Conservation (phyloP, 2,797 vertebrate species). For the Graptemys geographica region DNA sequence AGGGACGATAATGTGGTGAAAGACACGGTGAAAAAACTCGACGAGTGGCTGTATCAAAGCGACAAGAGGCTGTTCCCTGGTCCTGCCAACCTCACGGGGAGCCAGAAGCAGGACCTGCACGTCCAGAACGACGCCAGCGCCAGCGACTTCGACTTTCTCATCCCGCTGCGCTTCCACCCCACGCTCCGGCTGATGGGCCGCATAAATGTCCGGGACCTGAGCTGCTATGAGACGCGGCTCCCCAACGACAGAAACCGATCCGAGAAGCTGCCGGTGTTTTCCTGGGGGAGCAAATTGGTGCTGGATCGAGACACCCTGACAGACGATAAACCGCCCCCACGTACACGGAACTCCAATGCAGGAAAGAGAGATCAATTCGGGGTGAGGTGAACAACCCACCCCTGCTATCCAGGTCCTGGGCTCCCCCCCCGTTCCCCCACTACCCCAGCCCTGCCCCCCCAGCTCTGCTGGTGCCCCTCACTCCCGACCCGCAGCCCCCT, state of each 20-base stretch:
- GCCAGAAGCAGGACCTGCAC: neutral
- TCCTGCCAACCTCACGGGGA: neutral
- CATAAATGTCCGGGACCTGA: accelerated
- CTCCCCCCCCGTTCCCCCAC: too few species aligned
- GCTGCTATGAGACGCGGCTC: neutral
- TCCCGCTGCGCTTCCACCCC: neutral
- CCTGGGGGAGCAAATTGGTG: neutral
- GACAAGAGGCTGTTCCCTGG: too few species aligned
- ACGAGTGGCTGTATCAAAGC: too few species aligned
- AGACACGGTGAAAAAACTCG: too few species aligned
- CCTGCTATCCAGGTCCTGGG: too few species aligned
- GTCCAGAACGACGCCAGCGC: neutral
- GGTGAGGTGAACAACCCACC: too few species aligned
- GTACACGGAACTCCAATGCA: neutral
- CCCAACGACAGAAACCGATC: neutral
- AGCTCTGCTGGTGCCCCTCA: too few species aligned
- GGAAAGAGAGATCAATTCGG: accelerated
- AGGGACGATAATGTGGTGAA: too few species aligned
- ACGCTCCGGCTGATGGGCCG: neutral
- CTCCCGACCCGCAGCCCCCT: too few species aligned
- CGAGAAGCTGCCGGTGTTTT: neutral
- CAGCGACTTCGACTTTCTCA: neutral
- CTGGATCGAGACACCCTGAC: neutral
- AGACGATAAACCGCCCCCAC: too few species aligned
- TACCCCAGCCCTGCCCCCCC: too few species aligned